A percentile compares a stretch with the other conserved stretches of the same genome.
phyloP scores from a whole-genome alignment of 2,797 vertebrate genomes.

The Halcyon badia region DNA sequence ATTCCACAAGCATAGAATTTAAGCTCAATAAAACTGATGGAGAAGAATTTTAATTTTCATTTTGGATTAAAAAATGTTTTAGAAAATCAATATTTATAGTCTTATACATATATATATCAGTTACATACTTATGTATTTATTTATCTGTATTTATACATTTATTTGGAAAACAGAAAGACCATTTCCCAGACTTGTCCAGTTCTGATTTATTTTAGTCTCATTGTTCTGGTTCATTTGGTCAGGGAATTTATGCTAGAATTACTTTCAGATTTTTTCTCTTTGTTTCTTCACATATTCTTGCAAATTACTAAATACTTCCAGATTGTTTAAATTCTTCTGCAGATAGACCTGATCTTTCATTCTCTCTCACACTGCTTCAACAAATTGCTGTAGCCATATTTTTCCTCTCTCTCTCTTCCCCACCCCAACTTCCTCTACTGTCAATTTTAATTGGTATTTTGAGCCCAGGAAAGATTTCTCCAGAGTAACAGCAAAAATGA shows the following conservation, averaged over 20 bases:
- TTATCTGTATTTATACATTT: background rate
- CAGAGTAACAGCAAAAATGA: conserved; percentile 12
- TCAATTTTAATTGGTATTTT: conserved; percentile 52
- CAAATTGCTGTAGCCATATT: background rate
- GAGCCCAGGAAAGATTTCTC: conserved; percentile 48
- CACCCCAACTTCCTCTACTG: background rate
- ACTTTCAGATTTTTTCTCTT: background rate
- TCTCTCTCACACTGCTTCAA: background rate
- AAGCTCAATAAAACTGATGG: background rate
- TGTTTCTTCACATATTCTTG: background rate
- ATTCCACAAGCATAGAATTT: background rate
- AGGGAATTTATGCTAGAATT: conserved; percentile 22
- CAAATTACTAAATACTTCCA: background rate
- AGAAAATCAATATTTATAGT: background rate
- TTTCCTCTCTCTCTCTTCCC: background rate
- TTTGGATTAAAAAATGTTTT: background rate
- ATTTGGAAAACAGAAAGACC: background rate
- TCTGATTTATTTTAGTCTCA: background rate
- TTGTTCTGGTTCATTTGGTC: background rate
- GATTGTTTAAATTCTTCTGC: background rate
- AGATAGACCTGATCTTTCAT: background rate
- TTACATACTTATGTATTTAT: background rate
- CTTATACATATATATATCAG: background rate
- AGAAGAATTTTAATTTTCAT: background rate
- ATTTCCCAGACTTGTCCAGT: background rate